Conservation (phyloP, 2,113 vertebrate species). For the Oplegnathus fasciatus region DNA sequence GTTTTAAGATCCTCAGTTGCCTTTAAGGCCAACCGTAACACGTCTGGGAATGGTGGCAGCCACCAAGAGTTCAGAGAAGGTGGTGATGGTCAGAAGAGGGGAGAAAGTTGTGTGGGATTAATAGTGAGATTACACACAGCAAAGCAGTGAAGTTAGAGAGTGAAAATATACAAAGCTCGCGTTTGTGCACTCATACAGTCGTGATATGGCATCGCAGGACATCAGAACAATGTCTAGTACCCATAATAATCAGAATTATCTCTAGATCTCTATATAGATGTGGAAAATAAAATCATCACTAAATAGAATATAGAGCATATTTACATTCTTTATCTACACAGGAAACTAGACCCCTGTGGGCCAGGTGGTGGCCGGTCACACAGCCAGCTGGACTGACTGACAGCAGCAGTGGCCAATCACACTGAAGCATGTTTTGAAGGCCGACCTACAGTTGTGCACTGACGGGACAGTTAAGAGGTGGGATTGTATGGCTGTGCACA, state of each 20-base stretch:
- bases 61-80: constrained; percentile 17
- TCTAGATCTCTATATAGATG: constrained; percentile 68
- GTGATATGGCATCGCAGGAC: constrained; percentile 52
- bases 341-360: constrained; percentile 31
- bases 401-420: constrained; percentile 59
- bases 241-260: constrained; percentile 47
- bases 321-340: constrained; percentile 78
- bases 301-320: constrained; percentile 76
- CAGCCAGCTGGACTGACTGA: constrained; percentile 54
- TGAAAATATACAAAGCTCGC: constrained; percentile 58
- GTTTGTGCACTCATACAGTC: constrained; percentile 53
- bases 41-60: constrained; percentile 21
- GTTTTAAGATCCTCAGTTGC: constrained; percentile 24
- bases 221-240: constrained; percentile 48
- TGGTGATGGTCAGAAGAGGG: constrained; percentile 36
- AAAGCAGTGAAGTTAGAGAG: constrained; percentile 70
- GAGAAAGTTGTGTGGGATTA: constrained; percentile 46
- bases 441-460: neutral
- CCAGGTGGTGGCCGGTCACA: constrained; percentile 37
- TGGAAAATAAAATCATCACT: constrained; percentile 74
- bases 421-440: constrained; percentile 43
- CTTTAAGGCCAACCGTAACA: neutral
- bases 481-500: constrained; percentile 19
- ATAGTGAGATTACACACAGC: constrained; percentile 68
- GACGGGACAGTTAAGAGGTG: constrained; percentile 7